These are phyloP conservation scores for Chloropsis cyanopogon DNA, from an alignment of 2,113 vertebrate species.

Conservation along the genomic window DNA sequence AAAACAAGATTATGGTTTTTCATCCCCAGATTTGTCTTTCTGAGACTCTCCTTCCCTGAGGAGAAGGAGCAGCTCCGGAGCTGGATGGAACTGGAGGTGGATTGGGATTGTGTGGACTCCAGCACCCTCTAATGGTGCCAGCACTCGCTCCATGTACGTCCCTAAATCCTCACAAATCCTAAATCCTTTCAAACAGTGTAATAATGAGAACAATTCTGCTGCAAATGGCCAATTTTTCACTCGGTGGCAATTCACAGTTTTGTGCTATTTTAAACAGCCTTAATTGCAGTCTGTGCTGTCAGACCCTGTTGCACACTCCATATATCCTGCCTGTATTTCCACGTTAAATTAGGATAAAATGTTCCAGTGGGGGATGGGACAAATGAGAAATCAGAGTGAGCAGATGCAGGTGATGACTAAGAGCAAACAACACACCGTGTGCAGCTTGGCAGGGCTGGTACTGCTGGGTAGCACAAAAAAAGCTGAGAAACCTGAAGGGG, in stretches of 20 bases:
- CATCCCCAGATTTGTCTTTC: not conserved
- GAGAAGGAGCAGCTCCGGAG: rapidly evolving
- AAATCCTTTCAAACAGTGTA: not conserved
- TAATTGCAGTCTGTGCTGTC: not conserved
- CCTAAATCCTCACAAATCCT: not conserved
- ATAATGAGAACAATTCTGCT: not conserved
- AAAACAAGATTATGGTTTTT: not conserved
- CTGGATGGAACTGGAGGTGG: rapidly evolving
- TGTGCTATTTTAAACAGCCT: not conserved
- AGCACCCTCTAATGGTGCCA: slow-evolving; percentile 40
- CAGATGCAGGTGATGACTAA: not conserved
- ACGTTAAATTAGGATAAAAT: not conserved
- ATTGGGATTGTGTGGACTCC: not conserved
- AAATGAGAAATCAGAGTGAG: not conserved
- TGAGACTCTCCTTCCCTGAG: not conserved
- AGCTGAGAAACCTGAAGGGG: not conserved
- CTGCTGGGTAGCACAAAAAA: not conserved
- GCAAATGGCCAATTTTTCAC: not conserved
- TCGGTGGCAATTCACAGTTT: not conserved
- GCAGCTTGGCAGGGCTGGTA: not conserved
- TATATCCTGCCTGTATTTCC: not conserved
- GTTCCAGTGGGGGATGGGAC: not conserved
- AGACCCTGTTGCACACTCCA: not conserved
- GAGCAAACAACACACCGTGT: rapidly evolving
- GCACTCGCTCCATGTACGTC: rapidly evolving